These are phyloP conservation scores for Gorsachius goisagi DNA, from an alignment of 2,113 vertebrate genomes.

Conservation along the genomic window DNA sequence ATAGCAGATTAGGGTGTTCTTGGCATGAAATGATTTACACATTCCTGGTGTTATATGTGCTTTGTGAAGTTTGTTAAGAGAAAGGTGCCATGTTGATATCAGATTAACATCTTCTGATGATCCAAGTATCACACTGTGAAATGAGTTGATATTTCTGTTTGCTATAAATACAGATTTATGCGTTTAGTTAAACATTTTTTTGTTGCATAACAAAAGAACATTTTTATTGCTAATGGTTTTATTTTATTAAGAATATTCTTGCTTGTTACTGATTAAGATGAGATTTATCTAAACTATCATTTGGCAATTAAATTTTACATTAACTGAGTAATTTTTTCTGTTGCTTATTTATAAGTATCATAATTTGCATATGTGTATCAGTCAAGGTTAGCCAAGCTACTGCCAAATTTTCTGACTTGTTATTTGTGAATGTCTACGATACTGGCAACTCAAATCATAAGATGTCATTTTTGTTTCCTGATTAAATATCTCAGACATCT, in stretches of 20 bases:
- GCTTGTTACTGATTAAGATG: background rate
- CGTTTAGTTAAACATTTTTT: background rate
- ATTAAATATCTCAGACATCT: background rate
- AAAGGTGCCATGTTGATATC: background rate
- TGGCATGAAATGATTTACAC: background rate
- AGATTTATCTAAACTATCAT: background rate
- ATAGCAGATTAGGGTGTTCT: background rate
- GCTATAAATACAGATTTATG: background rate
- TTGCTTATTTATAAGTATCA: background rate
- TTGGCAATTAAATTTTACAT: background rate
- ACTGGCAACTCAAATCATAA: background rate
- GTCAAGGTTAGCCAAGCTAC: background rate
- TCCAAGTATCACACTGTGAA: background rate
- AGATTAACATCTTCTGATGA: background rate
- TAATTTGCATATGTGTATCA: background rate
- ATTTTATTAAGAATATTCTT: background rate
- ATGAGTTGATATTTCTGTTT: background rate
- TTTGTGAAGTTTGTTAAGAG: background rate
- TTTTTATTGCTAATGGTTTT: background rate
- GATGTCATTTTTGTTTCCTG: slow-evolving; percentile 18
- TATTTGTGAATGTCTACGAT: background rate
- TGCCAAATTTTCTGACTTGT: background rate
- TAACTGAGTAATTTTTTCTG: background rate
- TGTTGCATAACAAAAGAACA: background rate
- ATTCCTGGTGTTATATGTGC: background rate